Evolutionary conservation across 2,888 invertebrate species (phyloP).

Genomic region (Epinotia ramella): DNA sequence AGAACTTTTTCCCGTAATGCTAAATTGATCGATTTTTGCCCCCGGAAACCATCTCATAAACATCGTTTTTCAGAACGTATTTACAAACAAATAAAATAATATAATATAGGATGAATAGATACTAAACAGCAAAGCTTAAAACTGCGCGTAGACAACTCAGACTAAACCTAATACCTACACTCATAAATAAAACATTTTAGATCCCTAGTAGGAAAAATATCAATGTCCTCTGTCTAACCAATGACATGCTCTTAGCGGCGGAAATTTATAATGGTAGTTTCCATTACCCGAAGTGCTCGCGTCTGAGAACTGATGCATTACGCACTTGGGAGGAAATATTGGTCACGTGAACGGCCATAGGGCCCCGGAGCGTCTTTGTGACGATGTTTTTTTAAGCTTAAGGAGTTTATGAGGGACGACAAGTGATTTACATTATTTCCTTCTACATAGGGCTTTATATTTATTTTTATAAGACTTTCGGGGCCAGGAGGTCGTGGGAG

Average conservation of each 20-base stretch:
- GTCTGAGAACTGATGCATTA: slow-evolving; percentile 68
- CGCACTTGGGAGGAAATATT: slow-evolving; percentile 63
- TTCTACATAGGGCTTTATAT: not conserved
- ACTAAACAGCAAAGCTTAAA: not conserved
- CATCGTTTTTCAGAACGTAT: too few relatives aligned
- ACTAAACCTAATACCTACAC: not conserved
- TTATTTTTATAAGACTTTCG: not conserved
- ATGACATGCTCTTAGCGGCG: slow-evolving; percentile 76
- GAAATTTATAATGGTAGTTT: slow-evolving; percentile 80
- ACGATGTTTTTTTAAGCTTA: slow-evolving; percentile 16
- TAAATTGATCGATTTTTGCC: too few relatives aligned
- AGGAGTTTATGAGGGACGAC: not conserved
- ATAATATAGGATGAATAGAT: too few relatives aligned
- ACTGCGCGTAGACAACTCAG: not conserved
- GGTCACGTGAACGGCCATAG: slow-evolving; percentile 14
- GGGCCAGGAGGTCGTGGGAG: too few relatives aligned
- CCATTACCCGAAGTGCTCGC: slow-evolving; percentile 76
- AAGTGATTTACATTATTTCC: not conserved
- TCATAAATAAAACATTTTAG: slow-evolving; percentile 29
- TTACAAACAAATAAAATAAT: too few relatives aligned
- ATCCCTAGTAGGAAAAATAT: slow-evolving; percentile 61
- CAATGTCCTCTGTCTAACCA: slow-evolving; percentile 64
- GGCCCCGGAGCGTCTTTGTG: slow-evolving; percentile 16
- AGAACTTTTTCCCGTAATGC: too few relatives aligned
- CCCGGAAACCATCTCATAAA: too few relatives aligned